Evolutionary conservation across 2,113 vertebrate genomes (phyloP), one percentile per base, ranked within the genome.

Genomic region (Chaetorhynchus papuensis): DNA sequence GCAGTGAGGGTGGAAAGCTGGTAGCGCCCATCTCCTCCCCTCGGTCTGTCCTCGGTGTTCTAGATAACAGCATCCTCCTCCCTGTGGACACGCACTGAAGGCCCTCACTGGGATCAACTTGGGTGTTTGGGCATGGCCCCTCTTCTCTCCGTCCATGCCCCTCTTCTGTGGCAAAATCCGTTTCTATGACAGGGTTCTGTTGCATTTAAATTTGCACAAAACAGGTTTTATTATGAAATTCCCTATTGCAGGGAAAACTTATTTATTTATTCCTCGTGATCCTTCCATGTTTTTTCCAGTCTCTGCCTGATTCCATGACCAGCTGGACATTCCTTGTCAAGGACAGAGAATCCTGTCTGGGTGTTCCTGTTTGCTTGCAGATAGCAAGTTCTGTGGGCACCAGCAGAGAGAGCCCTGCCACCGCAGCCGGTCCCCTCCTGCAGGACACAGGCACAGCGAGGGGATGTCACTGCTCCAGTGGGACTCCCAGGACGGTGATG

Each of bases 141-240:
- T 52, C 72, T 69, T 28, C 70, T 42, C 83, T 95, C 96, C 72
- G 80, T 96, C 88, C 88, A 0, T 78, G 80, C 79, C n/a, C 83
- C 45, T 64, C 56, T 83, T 79, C 83, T 86, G 68, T 78, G 90
- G 85, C 85, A 94, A 93, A 88, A 88, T 86, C 79, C 1, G 0
- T 88, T 87, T 44, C 60, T 53, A 28, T 6, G 1, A 66, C 88
- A 93, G 88, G 82, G 71, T 95, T 85, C 86, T 50, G 79, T 90
- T 93, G 76, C 56, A 68, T 90, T 92, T 54, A 89, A 83, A 78
- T 88, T 97, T 95, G 94, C 92, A 96, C 95, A 95, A 92, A 82
- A n/a, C 94, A 90, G 69, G 30, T 66, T 81, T 94, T 88, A 22
- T 75, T 63, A 68, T 20, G 26, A 82, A 83, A 77, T 61, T 72